Evolutionary conservation across 2,113 vertebrate species (phyloP).

Genomic region (Salminus brasiliensis): DNA sequence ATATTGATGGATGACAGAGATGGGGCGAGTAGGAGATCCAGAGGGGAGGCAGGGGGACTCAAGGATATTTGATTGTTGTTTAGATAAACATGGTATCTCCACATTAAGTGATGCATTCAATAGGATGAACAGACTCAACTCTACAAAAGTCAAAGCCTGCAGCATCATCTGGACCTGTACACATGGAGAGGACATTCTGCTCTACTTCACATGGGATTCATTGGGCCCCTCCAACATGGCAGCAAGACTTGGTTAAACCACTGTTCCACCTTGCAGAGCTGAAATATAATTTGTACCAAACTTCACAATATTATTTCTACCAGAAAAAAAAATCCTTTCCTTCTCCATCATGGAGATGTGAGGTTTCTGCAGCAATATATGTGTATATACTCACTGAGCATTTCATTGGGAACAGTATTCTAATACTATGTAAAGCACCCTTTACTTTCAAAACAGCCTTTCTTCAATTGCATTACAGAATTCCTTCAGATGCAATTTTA

Average conservation of each 20-base stretch:
- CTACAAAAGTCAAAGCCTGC: conserved; percentile 8
- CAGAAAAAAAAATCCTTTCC: too few relatives aligned
- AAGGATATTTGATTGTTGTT: conserved; percentile 45
- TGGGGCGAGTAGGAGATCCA: not conserved
- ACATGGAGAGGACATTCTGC: conserved; percentile 33
- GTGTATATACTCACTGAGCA: too few relatives aligned
- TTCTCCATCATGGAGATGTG: too few relatives aligned
- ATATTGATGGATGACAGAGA: conserved; percentile 35
- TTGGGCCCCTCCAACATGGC: not conserved
- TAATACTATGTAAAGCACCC: too few relatives aligned
- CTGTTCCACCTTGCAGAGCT: not conserved
- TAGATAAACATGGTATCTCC: conserved; percentile 18
- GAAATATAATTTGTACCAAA: not conserved
- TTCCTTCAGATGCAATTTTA: too few relatives aligned
- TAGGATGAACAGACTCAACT: conserved; percentile 19
- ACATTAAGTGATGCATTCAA: conserved; percentile 1
- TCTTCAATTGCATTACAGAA: too few relatives aligned
- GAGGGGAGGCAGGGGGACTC: not conserved
- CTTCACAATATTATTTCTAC: too few relatives aligned
- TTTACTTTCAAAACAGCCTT: too few relatives aligned
- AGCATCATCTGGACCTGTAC: conserved; percentile 35
- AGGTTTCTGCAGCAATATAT: too few relatives aligned
- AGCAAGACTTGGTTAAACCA: not conserved
- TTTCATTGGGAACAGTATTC: too few relatives aligned
- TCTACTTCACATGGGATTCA: conserved; percentile 23